These are phyloP conservation scores for Meloidogyne hapla DNA, from an alignment of 1,140 invertebrate species.

Conservation along the genomic window DNA sequence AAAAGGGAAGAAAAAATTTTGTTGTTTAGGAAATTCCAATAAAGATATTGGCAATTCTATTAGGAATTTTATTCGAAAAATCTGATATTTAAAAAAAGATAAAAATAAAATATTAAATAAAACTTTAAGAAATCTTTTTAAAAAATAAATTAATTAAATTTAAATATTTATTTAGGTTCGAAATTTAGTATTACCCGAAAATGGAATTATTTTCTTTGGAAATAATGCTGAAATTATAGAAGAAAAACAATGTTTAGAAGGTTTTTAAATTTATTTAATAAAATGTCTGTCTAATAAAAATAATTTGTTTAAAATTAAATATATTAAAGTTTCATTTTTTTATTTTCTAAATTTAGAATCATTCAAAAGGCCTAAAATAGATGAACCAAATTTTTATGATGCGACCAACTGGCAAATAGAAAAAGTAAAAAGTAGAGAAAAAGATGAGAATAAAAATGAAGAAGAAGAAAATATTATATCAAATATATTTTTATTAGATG, in stretches of 20 bases:
- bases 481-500: slow-evolving; percentile 6
- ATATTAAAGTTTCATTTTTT: too few species aligned
- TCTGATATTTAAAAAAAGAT: not conserved
- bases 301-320: too few species aligned
- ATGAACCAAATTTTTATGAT: slow-evolving; percentile 17
- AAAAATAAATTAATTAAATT: not conserved
- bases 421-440: not conserved
- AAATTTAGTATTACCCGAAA: slow-evolving; percentile 8
- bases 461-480: not conserved
- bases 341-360: slow-evolving; percentile 4
- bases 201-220: slow-evolving; percentile 21
- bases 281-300: not conserved
- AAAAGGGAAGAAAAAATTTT: too few species aligned
- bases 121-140: not conserved
- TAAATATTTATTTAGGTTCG: not conserved
- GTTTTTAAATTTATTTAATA: not conserved
- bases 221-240: not conserved
- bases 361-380: not conserved
- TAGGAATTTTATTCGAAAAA: not conserved
- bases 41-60: not conserved
- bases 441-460: not conserved
- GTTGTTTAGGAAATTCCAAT: too few species aligned
- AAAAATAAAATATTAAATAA: not conserved
- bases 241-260: not conserved
- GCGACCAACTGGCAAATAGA: slow-evolving; percentile 6